phyloP scores from a whole-genome alignment of 2,888 invertebrate genomes.

The Octodonta nipae region DNA sequence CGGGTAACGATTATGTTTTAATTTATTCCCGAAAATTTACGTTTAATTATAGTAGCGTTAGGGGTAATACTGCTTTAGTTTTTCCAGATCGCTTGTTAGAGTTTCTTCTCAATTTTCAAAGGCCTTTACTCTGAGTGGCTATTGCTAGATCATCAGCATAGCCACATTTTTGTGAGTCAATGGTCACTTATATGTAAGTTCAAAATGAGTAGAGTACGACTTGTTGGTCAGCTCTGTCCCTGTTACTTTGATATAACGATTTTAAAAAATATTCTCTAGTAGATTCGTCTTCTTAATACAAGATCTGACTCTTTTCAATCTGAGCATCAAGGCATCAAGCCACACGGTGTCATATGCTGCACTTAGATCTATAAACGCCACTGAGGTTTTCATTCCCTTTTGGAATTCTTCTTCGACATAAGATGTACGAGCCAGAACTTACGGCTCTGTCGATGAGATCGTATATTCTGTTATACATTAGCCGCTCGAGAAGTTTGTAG shows the following conservation, averaged over 20 bases:
- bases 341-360: slow-evolving; percentile 1
- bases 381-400: slow-evolving; percentile 1
- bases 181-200: slow-evolving; percentile 2
- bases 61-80: background rate
- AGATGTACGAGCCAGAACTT: slow-evolving; percentile 1
- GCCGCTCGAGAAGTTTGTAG: background rate
- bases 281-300: background rate
- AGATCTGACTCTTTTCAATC: slow-evolving; percentile 1
- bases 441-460: slow-evolving; percentile 1
- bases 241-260: no score
- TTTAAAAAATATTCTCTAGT: slow-evolving; percentile 1
- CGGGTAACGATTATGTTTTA: slow-evolving; percentile 1
- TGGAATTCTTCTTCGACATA: slow-evolving; percentile 1
- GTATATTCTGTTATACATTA: slow-evolving; percentile 1
- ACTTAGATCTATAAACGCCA: slow-evolving; percentile 1
- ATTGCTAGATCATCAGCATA: slow-evolving; percentile 1
- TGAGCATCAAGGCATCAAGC: slow-evolving; percentile 1
- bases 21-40: background rate
- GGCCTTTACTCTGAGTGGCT: background rate
- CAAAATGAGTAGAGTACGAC: background rate
- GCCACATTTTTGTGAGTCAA: background rate
- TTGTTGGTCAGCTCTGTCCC: background rate
- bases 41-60: background rate
- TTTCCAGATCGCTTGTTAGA: background rate
- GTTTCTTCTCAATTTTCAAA: background rate